phyloP scores from a whole-genome alignment of 2,888 invertebrate genomes.

The Smittia sp. region DNA sequence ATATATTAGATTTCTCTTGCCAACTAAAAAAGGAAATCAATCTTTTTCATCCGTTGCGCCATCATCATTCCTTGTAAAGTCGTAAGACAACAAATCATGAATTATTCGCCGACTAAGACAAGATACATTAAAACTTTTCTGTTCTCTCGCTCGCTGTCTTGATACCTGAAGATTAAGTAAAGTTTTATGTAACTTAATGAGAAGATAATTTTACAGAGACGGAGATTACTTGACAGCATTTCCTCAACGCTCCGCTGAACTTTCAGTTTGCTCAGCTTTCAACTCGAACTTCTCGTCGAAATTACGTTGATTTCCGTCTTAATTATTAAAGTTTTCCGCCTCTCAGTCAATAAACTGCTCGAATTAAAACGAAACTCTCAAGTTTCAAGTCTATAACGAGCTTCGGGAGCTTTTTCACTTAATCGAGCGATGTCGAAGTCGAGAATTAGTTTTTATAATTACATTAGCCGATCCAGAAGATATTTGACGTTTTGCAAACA shows the following conservation, averaged over 20 bases:
- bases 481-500: constrained; percentile 3
- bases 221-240: not conserved
- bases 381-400: not conserved
- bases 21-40: not conserved
- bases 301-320: constrained; percentile 15
- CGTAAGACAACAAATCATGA: not conserved
- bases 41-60: not conserved
- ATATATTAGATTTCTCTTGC: not conserved
- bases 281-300: not conserved
- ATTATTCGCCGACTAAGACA: not conserved
- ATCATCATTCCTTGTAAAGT: not conserved
- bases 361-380: too few species aligned
- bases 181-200: not conserved
- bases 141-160: not conserved
- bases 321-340: constrained; percentile 22
- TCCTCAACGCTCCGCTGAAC: constrained; percentile 12
- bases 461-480: not conserved
- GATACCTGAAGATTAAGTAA: not conserved
- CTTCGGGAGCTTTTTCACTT: not conserved
- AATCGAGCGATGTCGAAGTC: not conserved
- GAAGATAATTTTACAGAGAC: not conserved
- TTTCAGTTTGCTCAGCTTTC: not conserved
- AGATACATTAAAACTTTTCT: not conserved
- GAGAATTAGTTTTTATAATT: not conserved
- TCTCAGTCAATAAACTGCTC: not conserved